phyloP scores from a whole-genome alignment of 2,797 vertebrate species.

The Peromyscus melanophrys region DNA sequence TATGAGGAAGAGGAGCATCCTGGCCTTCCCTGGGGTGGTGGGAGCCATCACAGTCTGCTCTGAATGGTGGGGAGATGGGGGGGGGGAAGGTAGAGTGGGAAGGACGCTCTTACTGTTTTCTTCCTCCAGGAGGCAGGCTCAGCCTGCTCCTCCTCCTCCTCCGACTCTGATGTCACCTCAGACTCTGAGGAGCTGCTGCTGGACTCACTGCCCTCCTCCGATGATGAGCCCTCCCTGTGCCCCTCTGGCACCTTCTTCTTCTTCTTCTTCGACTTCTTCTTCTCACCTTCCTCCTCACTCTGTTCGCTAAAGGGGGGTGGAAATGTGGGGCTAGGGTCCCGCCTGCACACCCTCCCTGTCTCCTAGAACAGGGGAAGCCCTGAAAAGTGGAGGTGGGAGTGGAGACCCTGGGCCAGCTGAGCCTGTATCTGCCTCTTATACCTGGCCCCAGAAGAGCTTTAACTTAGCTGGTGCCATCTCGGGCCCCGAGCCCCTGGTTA shows the following conservation, averaged over 20 bases:
- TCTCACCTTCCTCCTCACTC: slow-evolving; percentile 86
- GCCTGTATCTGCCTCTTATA: background rate
- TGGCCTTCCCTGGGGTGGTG: background rate
- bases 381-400: background rate
- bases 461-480: background rate
- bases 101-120: slow-evolving; percentile 88
- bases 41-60: background rate
- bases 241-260: slow-evolving; percentile 87
- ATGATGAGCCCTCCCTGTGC: slow-evolving; percentile 84
- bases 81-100: background rate
- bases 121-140: slow-evolving; percentile 90
- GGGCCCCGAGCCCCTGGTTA: background rate
- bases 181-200: slow-evolving; percentile 95
- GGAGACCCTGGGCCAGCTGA: background rate
- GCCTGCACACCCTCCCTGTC: background rate
- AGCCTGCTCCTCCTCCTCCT: slow-evolving; percentile 91
- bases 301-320: slow-evolving; percentile 30
- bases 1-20: background rate
- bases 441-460: background rate
- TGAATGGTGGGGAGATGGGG: background rate
- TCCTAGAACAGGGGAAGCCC: background rate
- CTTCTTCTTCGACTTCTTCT: slow-evolving; percentile 85
- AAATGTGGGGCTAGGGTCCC: background rate
- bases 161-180: slow-evolving; percentile 89
- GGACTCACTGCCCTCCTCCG: slow-evolving; percentile 93